Evolutionary conservation across 2,888 invertebrate genomes (phyloP), one percentile per base, ranked within the genome.

Genomic region (Lagria hirta): DNA sequence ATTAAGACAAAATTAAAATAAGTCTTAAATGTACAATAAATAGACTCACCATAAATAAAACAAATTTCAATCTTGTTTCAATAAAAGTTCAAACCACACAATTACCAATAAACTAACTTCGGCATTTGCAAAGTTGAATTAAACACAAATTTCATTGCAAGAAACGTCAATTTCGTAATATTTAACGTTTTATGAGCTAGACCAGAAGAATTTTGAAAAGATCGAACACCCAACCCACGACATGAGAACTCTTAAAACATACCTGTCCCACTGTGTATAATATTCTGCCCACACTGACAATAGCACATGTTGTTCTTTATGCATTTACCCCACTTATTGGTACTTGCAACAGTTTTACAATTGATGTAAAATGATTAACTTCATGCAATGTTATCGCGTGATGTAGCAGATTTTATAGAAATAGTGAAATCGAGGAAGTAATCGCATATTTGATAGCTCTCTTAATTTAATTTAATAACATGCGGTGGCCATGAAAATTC

Each of bases 231-330:
- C 45, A 14, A 24, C 46, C 41, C 41, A 41, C 41, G 24, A 20
- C 24, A 5, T 12, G 16, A 29, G 16, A 17, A 26, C 22, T 41
- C 36, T 41, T 41, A 26, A 41, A 35, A 41, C 36, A 20, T 46
- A 46, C 46, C 46, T 46, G 46, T 41, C 46, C 22, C 21, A 36
- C 41, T 46, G 35, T 35, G 41, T 30, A 29, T 36, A 46, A 46
- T 36, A 22, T 15, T 14, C 46, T 23, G 36, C 46, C 46, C 41
- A 46, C 46, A 41, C 41, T 27, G 32, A 41, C 36, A 36, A 46
- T 35, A 46, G 41, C 46, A 46, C 30, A 46, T 46, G 46, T 20
- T 35, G 36, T 35, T 41, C 32, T 35, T 41, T 26, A 35, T 23
- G 30, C 35, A 32, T 36, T 46, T 46, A 41, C 36, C 22, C 26